Conservation (phyloP, 2,113 vertebrate species). For the Lynx canadensis region DNA sequence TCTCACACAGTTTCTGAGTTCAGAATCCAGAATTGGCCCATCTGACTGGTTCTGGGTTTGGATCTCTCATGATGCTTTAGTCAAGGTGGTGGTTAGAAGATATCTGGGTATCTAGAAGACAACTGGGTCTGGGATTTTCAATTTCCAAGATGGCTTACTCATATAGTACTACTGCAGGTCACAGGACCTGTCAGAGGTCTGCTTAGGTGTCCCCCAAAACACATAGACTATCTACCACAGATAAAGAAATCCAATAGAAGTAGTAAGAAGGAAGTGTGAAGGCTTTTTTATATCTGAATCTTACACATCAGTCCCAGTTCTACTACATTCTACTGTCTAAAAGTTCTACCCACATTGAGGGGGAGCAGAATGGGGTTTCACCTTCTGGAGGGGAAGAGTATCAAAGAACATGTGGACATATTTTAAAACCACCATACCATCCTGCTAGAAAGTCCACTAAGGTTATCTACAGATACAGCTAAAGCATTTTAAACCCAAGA, state of each 20-base stretch:
- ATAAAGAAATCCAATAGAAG: background rate
- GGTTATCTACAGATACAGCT: background rate
- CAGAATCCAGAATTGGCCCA: background rate
- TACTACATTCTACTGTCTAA: background rate
- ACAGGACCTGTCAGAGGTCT: fast-evolving
- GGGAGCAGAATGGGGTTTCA: background rate
- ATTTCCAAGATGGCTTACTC: background rate
- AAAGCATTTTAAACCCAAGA: background rate
- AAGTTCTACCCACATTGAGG: background rate
- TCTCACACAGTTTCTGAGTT: background rate
- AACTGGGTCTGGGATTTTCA: background rate
- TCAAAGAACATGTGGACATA: background rate
- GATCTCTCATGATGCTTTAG: background rate
- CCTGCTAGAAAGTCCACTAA: background rate
- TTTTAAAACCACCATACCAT: background rate
- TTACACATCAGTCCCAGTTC: background rate
- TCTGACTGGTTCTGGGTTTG: background rate
- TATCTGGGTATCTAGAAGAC: no score
- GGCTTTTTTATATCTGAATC: background rate
- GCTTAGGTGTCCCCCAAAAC: background rate
- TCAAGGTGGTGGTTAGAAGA: background rate
- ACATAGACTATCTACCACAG: background rate
- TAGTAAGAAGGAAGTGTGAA: background rate
- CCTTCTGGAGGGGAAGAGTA: background rate
- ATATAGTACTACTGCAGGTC: no score